phyloP scores from a whole-genome alignment of 2,113 vertebrate species.

The Dipodomys ordii region DNA sequence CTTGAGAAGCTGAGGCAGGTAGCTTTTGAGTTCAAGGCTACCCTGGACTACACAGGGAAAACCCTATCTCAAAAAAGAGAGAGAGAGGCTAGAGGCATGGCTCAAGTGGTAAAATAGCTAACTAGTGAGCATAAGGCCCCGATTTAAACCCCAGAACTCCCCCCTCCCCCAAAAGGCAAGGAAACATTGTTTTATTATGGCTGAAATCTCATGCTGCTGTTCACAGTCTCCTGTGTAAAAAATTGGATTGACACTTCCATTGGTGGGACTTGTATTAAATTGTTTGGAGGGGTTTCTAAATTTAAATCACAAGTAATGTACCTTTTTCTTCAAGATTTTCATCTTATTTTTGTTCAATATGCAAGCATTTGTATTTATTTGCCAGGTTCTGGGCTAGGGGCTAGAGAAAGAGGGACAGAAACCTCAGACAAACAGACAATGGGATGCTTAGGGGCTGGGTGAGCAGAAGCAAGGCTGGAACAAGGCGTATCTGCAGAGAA shows the following conservation, averaged over 20 bases:
- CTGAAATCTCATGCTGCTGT: neutral
- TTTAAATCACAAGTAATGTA: neutral
- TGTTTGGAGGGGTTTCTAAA: neutral
- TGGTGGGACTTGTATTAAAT: neutral
- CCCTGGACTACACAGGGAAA: no score
- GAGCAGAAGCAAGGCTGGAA: neutral
- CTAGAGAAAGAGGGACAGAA: neutral
- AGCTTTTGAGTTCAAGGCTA: no score
- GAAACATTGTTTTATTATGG: neutral
- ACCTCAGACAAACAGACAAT: neutral
- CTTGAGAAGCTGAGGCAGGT: no score
- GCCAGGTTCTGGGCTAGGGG: neutral
- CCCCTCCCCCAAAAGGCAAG: no score
- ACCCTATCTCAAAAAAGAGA: no score
- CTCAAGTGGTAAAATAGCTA: no score
- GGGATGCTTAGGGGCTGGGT: neutral
- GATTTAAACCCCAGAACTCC: no score
- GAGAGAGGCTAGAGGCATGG: no score
- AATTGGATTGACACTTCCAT: neutral
- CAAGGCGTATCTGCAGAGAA: neutral
- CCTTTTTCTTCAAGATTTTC: neutral
- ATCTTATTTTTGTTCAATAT: slow-evolving; percentile 20
- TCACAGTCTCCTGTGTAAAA: neutral
- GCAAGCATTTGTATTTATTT: neutral
- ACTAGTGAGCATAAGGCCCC: no score